Percentiles rank a stretch among this genome's conserved stretches.
phyloP scores from a whole-genome alignment of 1,140 invertebrate genomes.

The Euschistus heros region DNA sequence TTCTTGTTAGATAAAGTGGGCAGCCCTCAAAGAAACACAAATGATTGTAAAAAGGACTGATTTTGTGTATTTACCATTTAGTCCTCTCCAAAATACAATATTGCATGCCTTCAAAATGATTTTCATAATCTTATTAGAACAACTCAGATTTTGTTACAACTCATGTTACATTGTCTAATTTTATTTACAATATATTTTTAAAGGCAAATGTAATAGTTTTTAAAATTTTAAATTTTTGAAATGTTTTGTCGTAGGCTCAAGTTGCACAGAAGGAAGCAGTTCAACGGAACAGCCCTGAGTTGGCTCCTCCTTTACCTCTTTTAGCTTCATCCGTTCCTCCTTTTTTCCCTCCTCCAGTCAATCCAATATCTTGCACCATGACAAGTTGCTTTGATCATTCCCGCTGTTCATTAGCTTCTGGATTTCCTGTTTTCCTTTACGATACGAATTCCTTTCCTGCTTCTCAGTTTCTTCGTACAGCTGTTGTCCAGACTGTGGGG shows the following conservation, averaged over 20 bases:
- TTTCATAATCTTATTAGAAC: too few species aligned
- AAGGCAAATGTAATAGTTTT: not conserved
- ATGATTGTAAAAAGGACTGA: too few species aligned
- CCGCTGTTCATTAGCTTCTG: slow-evolving; percentile 81
- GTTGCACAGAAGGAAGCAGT: slow-evolving; percentile 79
- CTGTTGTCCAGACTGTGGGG: slow-evolving; percentile 34
- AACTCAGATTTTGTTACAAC: too few species aligned
- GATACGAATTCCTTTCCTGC: slow-evolving; percentile 29
- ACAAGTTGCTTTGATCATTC: slow-evolving; percentile 91
- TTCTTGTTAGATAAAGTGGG: too few species aligned
- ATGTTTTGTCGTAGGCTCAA: slow-evolving; percentile 48
- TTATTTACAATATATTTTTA: not conserved
- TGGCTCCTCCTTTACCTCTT: slow-evolving; percentile 64
- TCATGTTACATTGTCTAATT: not conserved
- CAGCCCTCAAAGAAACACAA: too few species aligned
- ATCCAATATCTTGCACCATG: slow-evolving; percentile 57
- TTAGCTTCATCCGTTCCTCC: slow-evolving; percentile 40
- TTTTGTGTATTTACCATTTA: too few species aligned
- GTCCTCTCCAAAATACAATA: too few species aligned
- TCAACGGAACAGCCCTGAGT: slow-evolving; percentile 77
- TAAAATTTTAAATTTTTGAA: not conserved
- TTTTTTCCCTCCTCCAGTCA: slow-evolving; percentile 31
- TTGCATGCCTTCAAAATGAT: too few species aligned
- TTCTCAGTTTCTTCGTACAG: slow-evolving; percentile 28
- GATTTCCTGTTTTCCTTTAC: slow-evolving; percentile 87